phyloP scores from a whole-genome alignment of 2,797 vertebrate genomes.

The Chlorospingus semifuscus region DNA sequence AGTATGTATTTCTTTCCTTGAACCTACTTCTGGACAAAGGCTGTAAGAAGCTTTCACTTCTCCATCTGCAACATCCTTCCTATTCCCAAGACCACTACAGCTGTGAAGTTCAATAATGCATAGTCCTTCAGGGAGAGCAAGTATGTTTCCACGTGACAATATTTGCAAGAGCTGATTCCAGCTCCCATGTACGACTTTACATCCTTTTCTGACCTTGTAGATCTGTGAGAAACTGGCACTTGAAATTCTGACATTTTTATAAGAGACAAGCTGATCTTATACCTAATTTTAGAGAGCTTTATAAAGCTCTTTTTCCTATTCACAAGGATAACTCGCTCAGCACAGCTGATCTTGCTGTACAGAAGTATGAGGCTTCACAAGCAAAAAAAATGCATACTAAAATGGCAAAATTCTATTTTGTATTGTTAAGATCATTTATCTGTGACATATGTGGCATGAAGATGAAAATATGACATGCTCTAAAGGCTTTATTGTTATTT shows the following conservation, averaged over 20 bases:
- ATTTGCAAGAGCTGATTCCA: background rate
- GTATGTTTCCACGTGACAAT: background rate
- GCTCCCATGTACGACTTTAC: background rate
- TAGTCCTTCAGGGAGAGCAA: background rate
- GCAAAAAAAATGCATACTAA: background rate
- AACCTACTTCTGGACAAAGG: background rate
- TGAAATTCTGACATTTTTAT: background rate
- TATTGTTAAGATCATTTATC: background rate
- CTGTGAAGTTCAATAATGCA: background rate
- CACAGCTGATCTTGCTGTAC: background rate
- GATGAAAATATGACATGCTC: background rate
- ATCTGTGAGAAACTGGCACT: background rate
- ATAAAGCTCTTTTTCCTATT: background rate
- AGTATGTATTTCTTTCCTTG: background rate
- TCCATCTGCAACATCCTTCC: background rate
- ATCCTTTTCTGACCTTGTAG: background rate
- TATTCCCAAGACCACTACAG: background rate
- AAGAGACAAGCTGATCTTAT: background rate
- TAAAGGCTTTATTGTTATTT: conserved; percentile 18
- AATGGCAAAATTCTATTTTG: background rate
- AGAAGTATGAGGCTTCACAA: background rate
- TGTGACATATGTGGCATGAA: background rate
- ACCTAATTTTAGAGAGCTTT: conserved; percentile 12
- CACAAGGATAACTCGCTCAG: background rate
- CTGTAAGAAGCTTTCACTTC: background rate